Conservation (phyloP, 2,113 vertebrate species). For the Prinia subflava region DNA sequence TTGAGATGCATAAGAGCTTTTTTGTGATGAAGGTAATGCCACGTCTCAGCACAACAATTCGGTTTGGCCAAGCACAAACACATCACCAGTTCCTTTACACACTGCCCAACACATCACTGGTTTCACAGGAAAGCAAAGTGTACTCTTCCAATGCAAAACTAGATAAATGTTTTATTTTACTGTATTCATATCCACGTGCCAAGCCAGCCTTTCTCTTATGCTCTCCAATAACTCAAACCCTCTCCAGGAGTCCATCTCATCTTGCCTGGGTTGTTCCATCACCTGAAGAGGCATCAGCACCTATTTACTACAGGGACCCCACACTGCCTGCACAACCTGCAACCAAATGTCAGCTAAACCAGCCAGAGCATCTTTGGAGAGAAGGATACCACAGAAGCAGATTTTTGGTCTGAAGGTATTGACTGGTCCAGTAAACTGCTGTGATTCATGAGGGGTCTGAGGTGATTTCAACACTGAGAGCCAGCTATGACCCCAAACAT, state of each 20-base stretch:
- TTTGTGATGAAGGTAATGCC: not conserved
- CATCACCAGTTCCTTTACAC: not conserved
- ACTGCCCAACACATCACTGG: not conserved
- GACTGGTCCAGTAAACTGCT: not conserved
- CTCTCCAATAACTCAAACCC: not conserved
- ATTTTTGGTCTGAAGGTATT: not conserved
- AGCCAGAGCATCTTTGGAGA: not conserved
- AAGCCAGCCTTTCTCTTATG: not conserved
- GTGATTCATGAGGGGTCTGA: not conserved
- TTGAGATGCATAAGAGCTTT: not conserved
- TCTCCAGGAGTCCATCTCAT: not conserved
- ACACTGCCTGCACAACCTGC: not conserved
- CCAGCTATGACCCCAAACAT: not conserved
- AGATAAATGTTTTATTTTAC: not conserved
- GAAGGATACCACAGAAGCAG: not conserved
- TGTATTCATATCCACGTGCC: accelerated
- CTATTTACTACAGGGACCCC: accelerated
- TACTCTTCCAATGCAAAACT: not conserved
- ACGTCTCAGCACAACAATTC: accelerated
- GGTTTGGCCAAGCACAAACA: not conserved
- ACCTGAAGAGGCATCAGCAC: not conserved
- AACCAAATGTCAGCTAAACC: accelerated
- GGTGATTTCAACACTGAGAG: not conserved
- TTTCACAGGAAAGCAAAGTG: not conserved
- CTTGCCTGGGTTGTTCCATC: not conserved